Conservation (phyloP, 2,113 vertebrate species). For the Pelvicachromis taeniatus region DNA sequence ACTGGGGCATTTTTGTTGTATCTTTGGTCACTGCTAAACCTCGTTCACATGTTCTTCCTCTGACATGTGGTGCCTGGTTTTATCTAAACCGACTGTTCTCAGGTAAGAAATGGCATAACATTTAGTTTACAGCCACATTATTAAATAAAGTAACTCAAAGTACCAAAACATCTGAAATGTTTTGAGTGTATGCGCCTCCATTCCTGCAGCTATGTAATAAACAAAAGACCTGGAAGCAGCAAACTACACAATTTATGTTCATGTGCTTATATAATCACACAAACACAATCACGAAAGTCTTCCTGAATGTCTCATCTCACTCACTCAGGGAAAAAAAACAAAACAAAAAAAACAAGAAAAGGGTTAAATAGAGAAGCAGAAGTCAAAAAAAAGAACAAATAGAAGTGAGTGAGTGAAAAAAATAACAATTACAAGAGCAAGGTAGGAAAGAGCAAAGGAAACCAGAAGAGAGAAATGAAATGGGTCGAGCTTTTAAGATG, state of each 20-base stretch:
- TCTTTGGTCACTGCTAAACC: fast-evolving
- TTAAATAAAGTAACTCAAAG: neutral
- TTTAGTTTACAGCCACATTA: neutral
- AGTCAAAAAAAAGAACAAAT: neutral
- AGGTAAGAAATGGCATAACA: neutral
- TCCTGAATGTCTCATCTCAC: neutral
- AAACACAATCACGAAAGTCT: neutral
- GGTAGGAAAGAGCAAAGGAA: neutral
- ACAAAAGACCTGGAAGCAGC: neutral
- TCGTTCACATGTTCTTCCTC: neutral
- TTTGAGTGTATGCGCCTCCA: neutral
- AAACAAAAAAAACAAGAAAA: neutral
- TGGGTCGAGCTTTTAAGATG: neutral
- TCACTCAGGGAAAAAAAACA: no score
- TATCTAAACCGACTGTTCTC: neutral
- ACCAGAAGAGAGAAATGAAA: neutral
- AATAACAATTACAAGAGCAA: neutral
- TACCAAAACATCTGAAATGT: neutral
- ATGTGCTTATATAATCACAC: neutral
- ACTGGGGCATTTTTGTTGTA: neutral
- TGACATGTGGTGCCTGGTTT: neutral
- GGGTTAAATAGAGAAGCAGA: neutral
- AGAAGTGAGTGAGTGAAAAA: neutral
- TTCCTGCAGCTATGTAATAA: neutral
- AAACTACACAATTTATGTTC: neutral